phyloP scores from a whole-genome alignment of 2,113 vertebrate genomes.

The Calyptomena viridis region DNA sequence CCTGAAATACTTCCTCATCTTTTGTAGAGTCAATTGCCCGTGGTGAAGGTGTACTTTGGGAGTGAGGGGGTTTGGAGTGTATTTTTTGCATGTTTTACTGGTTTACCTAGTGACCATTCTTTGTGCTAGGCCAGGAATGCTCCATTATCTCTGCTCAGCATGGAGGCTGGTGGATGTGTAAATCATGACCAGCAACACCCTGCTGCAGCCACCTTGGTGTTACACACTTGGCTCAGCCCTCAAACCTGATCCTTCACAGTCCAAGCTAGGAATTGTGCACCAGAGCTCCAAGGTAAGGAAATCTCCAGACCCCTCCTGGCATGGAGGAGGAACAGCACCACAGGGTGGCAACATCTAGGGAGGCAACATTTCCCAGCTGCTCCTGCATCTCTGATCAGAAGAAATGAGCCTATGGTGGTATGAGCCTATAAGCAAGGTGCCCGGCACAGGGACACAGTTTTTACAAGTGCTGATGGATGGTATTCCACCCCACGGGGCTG shows the following conservation, averaged over 20 bases:
- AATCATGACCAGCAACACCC: background rate
- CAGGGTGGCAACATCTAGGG: background rate
- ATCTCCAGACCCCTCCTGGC: background rate
- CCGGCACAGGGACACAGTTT: background rate
- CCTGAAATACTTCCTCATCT: background rate
- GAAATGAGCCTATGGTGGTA: background rate
- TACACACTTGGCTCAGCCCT: background rate
- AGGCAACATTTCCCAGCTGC: background rate
- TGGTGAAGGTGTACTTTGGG: background rate
- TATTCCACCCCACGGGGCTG: background rate
- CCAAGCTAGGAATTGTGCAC: background rate
- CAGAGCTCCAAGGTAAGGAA: background rate
- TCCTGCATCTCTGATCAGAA: background rate
- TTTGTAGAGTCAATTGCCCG: accelerated
- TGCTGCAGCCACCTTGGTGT: background rate
- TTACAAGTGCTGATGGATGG: background rate
- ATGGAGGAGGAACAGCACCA: background rate
- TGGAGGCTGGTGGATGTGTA: background rate
- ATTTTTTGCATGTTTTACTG: background rate
- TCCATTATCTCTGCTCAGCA: background rate
- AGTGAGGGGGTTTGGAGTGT: background rate
- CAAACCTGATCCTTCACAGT: background rate
- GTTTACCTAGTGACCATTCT: background rate
- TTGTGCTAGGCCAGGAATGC: accelerated
- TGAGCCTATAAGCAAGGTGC: background rate